phyloP scores from a whole-genome alignment of 2,113 vertebrate species.

The Macquaria ambigua region DNA sequence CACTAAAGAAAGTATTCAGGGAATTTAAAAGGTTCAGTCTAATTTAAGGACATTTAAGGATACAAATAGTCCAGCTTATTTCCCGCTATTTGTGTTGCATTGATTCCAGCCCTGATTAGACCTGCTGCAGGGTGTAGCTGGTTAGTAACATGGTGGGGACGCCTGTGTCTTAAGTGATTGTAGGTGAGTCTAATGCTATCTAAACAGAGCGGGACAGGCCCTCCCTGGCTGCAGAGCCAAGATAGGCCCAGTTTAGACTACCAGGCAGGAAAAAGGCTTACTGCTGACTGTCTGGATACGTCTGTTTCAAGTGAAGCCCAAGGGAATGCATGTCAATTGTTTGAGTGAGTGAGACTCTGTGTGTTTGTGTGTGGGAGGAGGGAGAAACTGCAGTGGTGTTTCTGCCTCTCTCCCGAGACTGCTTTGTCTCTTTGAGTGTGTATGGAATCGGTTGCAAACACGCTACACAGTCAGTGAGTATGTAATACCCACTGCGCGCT shows the following conservation, averaged over 20 bases:
- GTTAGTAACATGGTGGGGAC: neutral
- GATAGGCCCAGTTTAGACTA: conserved; percentile 68
- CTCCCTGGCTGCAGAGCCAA: conserved; percentile 68
- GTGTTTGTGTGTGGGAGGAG: conserved; percentile 19
- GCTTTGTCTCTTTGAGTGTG: conserved; percentile 22
- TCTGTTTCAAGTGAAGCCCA: conserved; percentile 60
- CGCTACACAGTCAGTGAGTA: conserved; percentile 23
- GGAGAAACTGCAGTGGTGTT: conserved; percentile 4
- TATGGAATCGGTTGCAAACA: conserved; percentile 11
- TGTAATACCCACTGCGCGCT: neutral
- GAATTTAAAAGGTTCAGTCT: conserved; percentile 13
- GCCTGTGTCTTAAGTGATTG: conserved; percentile 59
- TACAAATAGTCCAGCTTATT: conserved; percentile 15
- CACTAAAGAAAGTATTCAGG: conserved; percentile 11
- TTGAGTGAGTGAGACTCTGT: conserved; percentile 20
- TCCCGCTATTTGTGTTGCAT: conserved; percentile 55
- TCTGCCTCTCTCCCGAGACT: conserved; percentile 18
- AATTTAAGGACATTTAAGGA: conserved; percentile 21
- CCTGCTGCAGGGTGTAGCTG: conserved; percentile 48
- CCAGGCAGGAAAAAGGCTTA: conserved; percentile 54
- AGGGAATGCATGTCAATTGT: conserved; percentile 41
- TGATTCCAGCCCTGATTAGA: conserved; percentile 55
- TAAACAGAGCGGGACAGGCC: conserved; percentile 56
- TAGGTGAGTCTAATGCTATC: conserved; percentile 68
- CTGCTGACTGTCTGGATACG: conserved; percentile 53